Base-by-base conservation (phyloP, 2,888 invertebrate species). In the Metacarcinus magister region DNA sequence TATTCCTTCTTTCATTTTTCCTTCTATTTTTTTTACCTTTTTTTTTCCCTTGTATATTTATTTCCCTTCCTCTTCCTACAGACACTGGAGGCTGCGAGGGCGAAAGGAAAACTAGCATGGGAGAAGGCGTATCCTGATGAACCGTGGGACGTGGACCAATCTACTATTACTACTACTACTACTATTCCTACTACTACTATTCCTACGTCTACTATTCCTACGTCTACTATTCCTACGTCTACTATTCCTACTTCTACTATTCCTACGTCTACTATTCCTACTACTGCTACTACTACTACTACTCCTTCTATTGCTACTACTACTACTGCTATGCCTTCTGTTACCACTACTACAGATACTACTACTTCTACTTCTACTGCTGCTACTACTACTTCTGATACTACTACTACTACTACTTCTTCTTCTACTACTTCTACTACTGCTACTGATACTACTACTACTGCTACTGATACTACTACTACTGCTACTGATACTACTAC, bases 41-140 rank as follows among this genome's bases (percentile, higher is more conserved):
- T 8, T 48, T 48, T 8, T 48, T 48, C 5, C 13, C 13, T 8
- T 48, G n/a, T n/a, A n/a, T n/a, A n/a, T 67, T 23, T 67, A 2
- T 67, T 67, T 67, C 1, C 5, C n/a, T 60, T 44, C n/a, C 19
- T 46, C 8, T 94, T 28, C 4, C 13, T 23, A 19, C 92, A 93
- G 93, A 90, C 48, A 8, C 87, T 96, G 48, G 82, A 54, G 48
- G 75, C 32, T 10, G 95, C 94, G 46, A 48, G 95, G 43, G 91
- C 91, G 28, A 46, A 75, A 16, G 96, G 96, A 13, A 75, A 54
- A 90, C 23, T 89, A 44, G 39, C 94, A 16, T 97, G 97, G 97
- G 92, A 95, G 82, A n/a, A 60, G 13, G 32, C 28, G 23, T 96
- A 93, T 46, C 97, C 97, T 16, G 54, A 96, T 10, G 96, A 96